Percentiles rank a stretch among this genome's conserved stretches.
These are phyloP conservation scores for Gymnocephalus cernua DNA, from an alignment of 2,113 vertebrate species.

Conservation along the genomic window DNA sequence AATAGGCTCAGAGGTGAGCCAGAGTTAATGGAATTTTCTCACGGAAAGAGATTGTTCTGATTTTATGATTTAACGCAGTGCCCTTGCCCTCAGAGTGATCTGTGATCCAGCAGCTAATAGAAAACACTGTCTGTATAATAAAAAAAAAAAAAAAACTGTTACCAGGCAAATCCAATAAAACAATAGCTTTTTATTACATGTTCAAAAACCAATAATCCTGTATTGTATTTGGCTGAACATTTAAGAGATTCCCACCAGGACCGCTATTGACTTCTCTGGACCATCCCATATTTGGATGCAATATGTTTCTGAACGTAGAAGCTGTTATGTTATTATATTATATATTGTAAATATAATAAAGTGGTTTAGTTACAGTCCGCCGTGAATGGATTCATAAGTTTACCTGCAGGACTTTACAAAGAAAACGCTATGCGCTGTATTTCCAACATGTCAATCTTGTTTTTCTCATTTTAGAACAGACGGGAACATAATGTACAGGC, in stretches of 20 bases:
- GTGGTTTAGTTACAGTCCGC: slow-evolving; percentile 42
- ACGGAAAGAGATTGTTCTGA: slow-evolving; percentile 79
- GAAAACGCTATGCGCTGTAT: background rate
- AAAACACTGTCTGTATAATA: slow-evolving; percentile 73
- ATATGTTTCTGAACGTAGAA: slow-evolving; percentile 61
- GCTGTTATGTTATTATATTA: too few relatives aligned
- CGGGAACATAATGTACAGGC: slow-evolving; percentile 26
- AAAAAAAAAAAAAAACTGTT: slow-evolving; percentile 62
- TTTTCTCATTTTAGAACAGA: slow-evolving; percentile 43
- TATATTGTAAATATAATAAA: slow-evolving; percentile 58
- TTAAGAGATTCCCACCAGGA: slow-evolving; percentile 74
- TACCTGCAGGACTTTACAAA: slow-evolving; percentile 44
- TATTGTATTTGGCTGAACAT: slow-evolving; percentile 77
- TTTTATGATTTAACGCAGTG: slow-evolving; percentile 79
- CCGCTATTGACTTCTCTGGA: slow-evolving; percentile 70
- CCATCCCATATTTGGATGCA: slow-evolving; percentile 68
- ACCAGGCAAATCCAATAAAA: slow-evolving; percentile 81
- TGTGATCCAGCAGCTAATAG: slow-evolving; percentile 78
- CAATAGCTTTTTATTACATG: slow-evolving; percentile 82
- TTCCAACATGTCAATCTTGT: slow-evolving; percentile 40
- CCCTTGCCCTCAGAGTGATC: slow-evolving; percentile 71
- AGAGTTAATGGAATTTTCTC: slow-evolving; percentile 82
- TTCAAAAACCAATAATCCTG: slow-evolving; percentile 81
- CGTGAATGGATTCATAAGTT: slow-evolving; percentile 53
- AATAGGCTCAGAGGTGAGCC: slow-evolving; percentile 78